A percentile compares a stretch with the other conserved stretches of the same genome.
Evolutionary conservation across 2,113 vertebrate species (phyloP).

Genomic region (Scomber scombrus): DNA sequence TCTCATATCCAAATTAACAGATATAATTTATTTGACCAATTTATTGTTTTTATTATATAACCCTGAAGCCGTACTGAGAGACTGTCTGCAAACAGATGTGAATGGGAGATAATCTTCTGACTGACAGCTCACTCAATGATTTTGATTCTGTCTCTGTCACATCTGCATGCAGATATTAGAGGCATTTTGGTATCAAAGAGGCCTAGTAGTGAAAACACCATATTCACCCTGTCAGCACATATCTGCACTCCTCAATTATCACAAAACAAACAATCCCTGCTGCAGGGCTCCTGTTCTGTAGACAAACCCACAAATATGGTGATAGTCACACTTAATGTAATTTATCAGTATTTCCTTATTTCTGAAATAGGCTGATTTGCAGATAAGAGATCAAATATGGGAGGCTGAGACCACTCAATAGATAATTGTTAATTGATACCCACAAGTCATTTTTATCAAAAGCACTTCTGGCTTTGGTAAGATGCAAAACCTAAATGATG

Average conservation of each 20-base stretch:
- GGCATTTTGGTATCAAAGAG: conserved; percentile 27
- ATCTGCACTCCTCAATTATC: conserved; percentile 30
- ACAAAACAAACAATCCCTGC: conserved; percentile 5
- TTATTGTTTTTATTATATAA: no score
- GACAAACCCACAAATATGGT: conserved; percentile 1
- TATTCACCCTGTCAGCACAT: conserved; percentile 21
- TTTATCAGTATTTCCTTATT: background rate
- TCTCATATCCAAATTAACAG: no score
- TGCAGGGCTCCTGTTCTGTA: conserved; percentile 6
- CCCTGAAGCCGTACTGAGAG: conserved; percentile 37
- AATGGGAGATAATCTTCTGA: conserved; percentile 57
- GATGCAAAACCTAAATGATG: background rate
- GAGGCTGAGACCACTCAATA: background rate
- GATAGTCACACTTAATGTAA: background rate
- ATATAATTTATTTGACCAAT: no score
- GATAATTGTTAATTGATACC: background rate
- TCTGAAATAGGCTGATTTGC: background rate
- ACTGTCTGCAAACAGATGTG: conserved; percentile 51
- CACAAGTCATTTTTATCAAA: background rate
- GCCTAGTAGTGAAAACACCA: conserved; percentile 35
- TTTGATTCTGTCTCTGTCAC: conserved; percentile 32
- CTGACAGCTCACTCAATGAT: conserved; percentile 46
- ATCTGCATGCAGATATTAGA: conserved; percentile 53
- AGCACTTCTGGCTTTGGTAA: background rate
- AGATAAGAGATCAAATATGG: background rate